Evolutionary conservation across 1,140 invertebrate genomes (phyloP), one percentile per base, ranked within the genome.

Genomic region (Diachasma alloeum): DNA sequence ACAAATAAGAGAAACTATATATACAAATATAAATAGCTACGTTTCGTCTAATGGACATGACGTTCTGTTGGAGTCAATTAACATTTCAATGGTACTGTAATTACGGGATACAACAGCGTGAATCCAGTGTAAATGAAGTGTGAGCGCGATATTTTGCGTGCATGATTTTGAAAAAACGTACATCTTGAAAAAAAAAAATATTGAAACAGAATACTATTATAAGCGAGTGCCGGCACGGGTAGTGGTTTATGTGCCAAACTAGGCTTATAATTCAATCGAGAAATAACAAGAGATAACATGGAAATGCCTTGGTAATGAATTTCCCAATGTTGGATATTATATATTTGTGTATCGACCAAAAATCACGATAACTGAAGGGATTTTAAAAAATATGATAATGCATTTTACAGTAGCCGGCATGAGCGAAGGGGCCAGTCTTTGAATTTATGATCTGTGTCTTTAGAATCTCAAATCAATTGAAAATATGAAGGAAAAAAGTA

Each of bases 351-450:
- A 70, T 74, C 56, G 66, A 80, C 59, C 72, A 80, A 77, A 39
- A 42, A 78, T 48, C 66, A 44, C 31, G 36, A 24, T 63, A 37
- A 19, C 24, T 75, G 63, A 76, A 72, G 13, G 17, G n/a, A 53
- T 53, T 13, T 17, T 66, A n/a, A 42, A n/a, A 72, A 42, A 44
- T 46, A 73, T 31, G 31, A 72, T 31, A 59, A 71, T 63, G 19
- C 15, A 75, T 44, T 15, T 42, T 31, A 53, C 56, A 48, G 44
- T 83, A 83, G 87, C 87, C 88, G 88, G 87, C 88, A 90, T 86
- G 82, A 90, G 88, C 87, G 83, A 74, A 77, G 87, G 88, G 88
- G 88, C 88, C 88, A 90, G 88, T 90, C 84, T 88, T 87, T 87
- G 82, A 84, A 87, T 86, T 81, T 84, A 87, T 85, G 86, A 88